phyloP scores from a whole-genome alignment of 2,113 vertebrate species.

The Ptyas mucosa region DNA sequence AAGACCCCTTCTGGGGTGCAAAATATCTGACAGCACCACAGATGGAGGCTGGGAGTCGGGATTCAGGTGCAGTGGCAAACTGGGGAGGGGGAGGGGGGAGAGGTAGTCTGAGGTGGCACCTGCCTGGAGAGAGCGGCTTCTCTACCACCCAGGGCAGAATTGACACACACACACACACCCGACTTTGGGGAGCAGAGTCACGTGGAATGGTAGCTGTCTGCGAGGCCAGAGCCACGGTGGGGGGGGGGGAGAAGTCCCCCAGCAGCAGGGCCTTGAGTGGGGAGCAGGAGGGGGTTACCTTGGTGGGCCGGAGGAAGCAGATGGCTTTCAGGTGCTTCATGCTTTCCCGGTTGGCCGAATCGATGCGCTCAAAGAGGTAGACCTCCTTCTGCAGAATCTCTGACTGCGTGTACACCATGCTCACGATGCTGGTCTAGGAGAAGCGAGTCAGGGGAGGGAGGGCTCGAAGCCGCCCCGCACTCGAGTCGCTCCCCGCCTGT shows the following conservation, averaged over 20 bases:
- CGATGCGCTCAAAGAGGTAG: constrained; percentile 93
- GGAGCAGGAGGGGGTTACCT: constrained; percentile 66
- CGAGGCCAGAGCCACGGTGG: not conserved
- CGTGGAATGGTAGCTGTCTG: not conserved
- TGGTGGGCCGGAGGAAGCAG: constrained; percentile 90
- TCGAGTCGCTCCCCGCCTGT: not conserved
- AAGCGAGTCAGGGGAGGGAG: not conserved
- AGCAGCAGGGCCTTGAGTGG: not conserved
- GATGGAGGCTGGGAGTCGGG: not conserved
- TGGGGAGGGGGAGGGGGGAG: no score
- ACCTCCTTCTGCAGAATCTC: constrained; percentile 97
- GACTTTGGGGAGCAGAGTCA: not conserved
- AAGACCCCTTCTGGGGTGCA: not conserved
- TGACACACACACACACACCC: no score
- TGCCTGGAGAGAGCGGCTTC: not conserved
- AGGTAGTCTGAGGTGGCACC: no score
- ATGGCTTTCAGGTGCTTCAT: constrained; percentile 97
- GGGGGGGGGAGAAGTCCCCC: not conserved
- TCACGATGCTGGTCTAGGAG: constrained; percentile 86
- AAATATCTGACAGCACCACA: not conserved
- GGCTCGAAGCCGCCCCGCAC: not conserved
- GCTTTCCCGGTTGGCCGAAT: constrained; percentile 83
- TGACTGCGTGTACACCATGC: constrained; percentile 94
- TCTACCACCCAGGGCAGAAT: not conserved
- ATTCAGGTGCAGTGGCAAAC: not conserved